These are phyloP conservation scores for Limnothrissa miodon DNA, from an alignment of 2,113 vertebrate species.

Conservation along the genomic window DNA sequence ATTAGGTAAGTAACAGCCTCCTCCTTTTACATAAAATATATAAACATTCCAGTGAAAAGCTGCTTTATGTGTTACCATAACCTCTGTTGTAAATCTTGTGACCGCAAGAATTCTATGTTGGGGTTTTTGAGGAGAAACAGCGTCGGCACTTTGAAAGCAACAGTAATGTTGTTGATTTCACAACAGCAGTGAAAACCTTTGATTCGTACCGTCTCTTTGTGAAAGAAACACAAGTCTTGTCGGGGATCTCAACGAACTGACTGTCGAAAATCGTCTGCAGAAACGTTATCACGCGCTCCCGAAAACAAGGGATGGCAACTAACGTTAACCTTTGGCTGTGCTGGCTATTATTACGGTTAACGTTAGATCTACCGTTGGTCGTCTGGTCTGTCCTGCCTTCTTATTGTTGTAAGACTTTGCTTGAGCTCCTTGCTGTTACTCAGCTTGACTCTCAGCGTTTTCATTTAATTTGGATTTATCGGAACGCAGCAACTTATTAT, in stretches of 20 bases:
- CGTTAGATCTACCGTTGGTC: not conserved
- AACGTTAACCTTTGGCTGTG: too few relatives aligned
- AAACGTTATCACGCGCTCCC: not conserved
- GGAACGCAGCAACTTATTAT: not conserved
- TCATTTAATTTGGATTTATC: not conserved
- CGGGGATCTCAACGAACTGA: not conserved
- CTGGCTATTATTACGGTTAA: too few relatives aligned
- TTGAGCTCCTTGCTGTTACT: not conserved
- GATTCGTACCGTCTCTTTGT: not conserved
- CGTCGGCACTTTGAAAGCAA: slow-evolving; percentile 13
- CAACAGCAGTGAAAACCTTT: not conserved
- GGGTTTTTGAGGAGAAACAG: not conserved
- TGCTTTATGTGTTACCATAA: not conserved
- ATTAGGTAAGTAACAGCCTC: slow-evolving; percentile 58
- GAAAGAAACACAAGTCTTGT: not conserved
- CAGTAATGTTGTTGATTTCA: slow-evolving; percentile 11
- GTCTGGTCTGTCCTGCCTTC: not conserved
- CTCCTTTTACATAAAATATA: not conserved
- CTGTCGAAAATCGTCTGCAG: slow-evolving; percentile 5
- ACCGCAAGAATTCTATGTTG: slow-evolving; percentile 31
- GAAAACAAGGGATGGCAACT: slow-evolving; percentile 12
- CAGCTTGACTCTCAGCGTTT: not conserved
- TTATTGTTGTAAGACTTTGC: not conserved
- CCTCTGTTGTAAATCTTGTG: slow-evolving; percentile 13
- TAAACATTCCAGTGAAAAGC: not conserved